Base-by-base conservation (phyloP, 1,140 invertebrate genomes). In the Pomacea maculata region DNA sequence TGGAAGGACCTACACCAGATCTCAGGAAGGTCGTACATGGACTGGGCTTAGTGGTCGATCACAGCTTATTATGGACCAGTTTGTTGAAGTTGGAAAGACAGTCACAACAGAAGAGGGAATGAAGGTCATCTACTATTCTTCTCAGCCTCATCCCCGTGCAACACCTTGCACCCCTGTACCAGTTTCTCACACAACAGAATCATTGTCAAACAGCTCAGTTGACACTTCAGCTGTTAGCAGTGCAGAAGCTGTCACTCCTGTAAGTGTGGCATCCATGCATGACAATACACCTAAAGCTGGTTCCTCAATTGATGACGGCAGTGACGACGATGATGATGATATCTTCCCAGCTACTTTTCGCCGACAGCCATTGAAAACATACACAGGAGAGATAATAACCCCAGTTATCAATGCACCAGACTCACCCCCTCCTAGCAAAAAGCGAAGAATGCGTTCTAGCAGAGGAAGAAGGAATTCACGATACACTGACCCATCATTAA, bases 1-100 rank as follows among this genome's bases (percentile, higher is more conserved):
- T 54, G 79, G 79, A 5, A 75, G 73, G 63, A 80, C 71, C 11
- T 75, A 78, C 77, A 78, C 65, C 10, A 68, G 67, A 19, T 55
- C 54, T 10, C 77, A 78, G 52, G 67, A 78, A 29, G 77, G 77
- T 17, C 65, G 65, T 52, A n/a, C 29, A 5, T 61, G 57, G 57
- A 61, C 57, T 61, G 25, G 77, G 45, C 3, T 67, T 54, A 65
- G 45, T 7, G 8, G n/a, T 15, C 55, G 57, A 19, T 79, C 72
- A 57, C 70, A 75, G 54, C 64, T 83, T 1, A 83, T 80, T 54
- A 77, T 83, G 79, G 79, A 83, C n/a, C 82, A 83, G 79, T 80
- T 83, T 80, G 68, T 80, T 9, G 82, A 83, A 68, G 82, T 83
- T 7, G 82, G 82, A 17, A 83, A 80, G 64, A 76, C 78, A 29